Percentiles rank a stretch among this genome's conserved stretches.
Conservation (phyloP, 2,113 vertebrate species). For the Coreoperca whiteheadi region DNA sequence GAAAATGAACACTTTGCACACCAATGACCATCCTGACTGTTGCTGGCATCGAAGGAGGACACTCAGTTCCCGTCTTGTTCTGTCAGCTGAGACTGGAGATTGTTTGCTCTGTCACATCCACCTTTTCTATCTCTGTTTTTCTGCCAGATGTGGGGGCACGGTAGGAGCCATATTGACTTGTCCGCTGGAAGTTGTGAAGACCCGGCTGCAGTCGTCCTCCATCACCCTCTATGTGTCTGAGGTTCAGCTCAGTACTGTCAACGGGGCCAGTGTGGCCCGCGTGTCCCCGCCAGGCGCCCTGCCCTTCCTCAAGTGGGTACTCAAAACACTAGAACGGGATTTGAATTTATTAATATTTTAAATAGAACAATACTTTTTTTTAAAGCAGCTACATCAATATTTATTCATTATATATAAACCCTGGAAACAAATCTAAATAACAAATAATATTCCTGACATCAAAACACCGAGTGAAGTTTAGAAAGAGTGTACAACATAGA, state of each 20-base stretch:
- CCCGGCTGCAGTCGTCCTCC: slow-evolving; percentile 95
- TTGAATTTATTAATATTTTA: background rate
- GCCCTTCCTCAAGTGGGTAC: slow-evolving; percentile 95
- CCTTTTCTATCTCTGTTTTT: background rate
- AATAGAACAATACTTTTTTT: background rate
- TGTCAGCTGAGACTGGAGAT: background rate
- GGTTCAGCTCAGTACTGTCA: slow-evolving; percentile 94
- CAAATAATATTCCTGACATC: background rate
- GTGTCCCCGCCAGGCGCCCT: slow-evolving; percentile 94
- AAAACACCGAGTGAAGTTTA: background rate
- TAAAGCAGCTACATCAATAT: background rate
- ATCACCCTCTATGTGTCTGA: slow-evolving; percentile 95
- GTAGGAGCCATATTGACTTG: slow-evolving; percentile 98
- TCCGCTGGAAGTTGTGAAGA: slow-evolving; percentile 98
- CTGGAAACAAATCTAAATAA: background rate
- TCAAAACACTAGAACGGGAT: background rate
- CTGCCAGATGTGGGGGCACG: slow-evolving; percentile 94
- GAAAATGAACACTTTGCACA: background rate
- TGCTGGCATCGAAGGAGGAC: background rate
- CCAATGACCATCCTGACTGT: background rate
- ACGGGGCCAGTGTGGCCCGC: slow-evolving; percentile 89
- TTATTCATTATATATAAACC: background rate
- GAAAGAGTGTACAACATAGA: background rate
- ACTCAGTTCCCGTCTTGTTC: background rate
- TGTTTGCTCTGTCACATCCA: background rate